These are phyloP conservation scores for Physella acuta DNA, from an alignment of 1,140 invertebrate genomes.

Conservation along the genomic window DNA sequence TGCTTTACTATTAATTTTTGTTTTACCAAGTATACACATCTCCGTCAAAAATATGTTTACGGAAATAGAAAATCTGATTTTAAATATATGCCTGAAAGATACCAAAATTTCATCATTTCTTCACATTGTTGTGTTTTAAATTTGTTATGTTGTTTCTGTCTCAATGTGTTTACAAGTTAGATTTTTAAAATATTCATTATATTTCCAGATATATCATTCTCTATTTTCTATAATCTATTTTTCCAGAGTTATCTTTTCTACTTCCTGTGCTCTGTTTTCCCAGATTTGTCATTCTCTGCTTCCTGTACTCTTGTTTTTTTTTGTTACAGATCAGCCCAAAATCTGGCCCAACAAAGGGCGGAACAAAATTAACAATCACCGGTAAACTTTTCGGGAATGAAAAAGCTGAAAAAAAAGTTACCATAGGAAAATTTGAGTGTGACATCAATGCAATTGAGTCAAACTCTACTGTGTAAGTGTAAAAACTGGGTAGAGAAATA, in stretches of 20 bases:
- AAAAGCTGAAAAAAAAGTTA: constrained; percentile 10
- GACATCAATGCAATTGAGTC: background rate
- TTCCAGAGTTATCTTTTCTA: too few species aligned
- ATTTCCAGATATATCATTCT: too few species aligned
- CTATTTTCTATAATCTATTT: too few species aligned
- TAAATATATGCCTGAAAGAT: background rate
- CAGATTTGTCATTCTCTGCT: background rate
- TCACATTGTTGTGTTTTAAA: background rate
- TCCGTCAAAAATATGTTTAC: too few species aligned
- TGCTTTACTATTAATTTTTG: too few species aligned
- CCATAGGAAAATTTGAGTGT: background rate
- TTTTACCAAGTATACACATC: too few species aligned
- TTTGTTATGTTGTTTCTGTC: too few species aligned
- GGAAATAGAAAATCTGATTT: background rate
- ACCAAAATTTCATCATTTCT: background rate
- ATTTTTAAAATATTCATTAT: too few species aligned
- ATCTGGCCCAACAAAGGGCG: constrained; percentile 53
- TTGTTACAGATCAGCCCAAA: constrained; percentile 47
- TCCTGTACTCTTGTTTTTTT: background rate
- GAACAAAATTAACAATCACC: constrained; percentile 49
- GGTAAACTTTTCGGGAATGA: constrained; percentile 55
- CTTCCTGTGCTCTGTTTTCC: too few species aligned
- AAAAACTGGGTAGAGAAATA: too few species aligned
- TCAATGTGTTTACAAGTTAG: too few species aligned
- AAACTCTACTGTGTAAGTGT: background rate